Percentiles rank a stretch among this genome's conserved stretches.
phyloP scores from a whole-genome alignment of 1,140 invertebrate genomes.

The Cyclargus thomasi region DNA sequence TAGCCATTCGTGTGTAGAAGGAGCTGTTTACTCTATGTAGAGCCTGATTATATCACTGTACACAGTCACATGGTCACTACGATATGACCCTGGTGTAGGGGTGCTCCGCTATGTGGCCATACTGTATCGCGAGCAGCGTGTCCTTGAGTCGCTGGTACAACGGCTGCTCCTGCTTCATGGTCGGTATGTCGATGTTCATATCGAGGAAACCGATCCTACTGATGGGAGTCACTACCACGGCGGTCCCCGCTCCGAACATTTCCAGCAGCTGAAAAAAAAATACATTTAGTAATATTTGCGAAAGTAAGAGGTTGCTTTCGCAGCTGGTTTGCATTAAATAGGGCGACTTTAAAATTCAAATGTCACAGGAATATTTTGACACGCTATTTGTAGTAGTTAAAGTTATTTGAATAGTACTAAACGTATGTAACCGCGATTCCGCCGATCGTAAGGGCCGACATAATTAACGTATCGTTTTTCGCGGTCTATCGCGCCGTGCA shows the following conservation, averaged over 20 bases:
- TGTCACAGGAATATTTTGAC: too few species aligned
- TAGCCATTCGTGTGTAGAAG: too few species aligned
- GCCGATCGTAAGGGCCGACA: too few species aligned
- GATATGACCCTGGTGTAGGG: slow-evolving; percentile 81
- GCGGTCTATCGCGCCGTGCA: too few species aligned
- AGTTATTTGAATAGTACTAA: too few species aligned
- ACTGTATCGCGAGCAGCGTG: slow-evolving; percentile 89
- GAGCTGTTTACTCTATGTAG: too few species aligned
- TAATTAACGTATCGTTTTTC: too few species aligned
- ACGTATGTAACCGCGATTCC: too few species aligned
- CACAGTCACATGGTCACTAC: slow-evolving; percentile 32
- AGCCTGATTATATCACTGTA: slow-evolving; percentile 15
- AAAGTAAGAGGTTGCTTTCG: too few species aligned
- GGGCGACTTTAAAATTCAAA: too few species aligned
- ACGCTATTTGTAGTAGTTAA: too few species aligned
- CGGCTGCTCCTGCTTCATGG: slow-evolving; percentile 81
- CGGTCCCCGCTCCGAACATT: slow-evolving; percentile 96
- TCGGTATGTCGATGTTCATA: slow-evolving; percentile 82
- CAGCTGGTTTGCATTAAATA: too few species aligned
- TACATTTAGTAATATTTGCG: neutral
- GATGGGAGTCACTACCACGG: slow-evolving; percentile 93
- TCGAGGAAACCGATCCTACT: slow-evolving; percentile 85
- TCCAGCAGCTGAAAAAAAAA: slow-evolving; percentile 84
- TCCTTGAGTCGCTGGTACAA: slow-evolving; percentile 82
- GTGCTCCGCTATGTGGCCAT: slow-evolving; percentile 84